Evolutionary conservation across 2,113 vertebrate species (phyloP).

Genomic region (Eudyptes chrysolophus): DNA sequence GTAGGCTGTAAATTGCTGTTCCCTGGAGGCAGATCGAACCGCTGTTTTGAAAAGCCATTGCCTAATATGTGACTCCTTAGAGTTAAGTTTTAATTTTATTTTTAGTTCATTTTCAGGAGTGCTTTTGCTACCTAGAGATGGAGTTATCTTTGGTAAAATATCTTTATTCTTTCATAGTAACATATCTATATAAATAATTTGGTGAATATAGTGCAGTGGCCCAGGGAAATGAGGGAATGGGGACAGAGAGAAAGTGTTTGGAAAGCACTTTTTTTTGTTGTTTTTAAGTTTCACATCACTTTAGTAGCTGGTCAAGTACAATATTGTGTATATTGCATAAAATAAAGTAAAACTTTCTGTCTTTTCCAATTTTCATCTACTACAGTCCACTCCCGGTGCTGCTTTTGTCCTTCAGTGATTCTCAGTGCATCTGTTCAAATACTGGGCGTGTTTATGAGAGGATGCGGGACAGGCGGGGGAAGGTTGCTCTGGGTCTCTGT

Average conservation of each 20-base stretch:
- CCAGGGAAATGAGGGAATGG: neutral
- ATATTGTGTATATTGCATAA: neutral
- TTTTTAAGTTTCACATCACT: neutral
- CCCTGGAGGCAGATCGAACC: neutral
- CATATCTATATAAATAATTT: neutral
- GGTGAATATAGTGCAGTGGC: neutral
- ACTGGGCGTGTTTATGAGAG: rapidly evolving
- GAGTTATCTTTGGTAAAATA: neutral
- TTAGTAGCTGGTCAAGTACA: neutral
- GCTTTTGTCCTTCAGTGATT: neutral
- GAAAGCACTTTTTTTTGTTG: neutral
- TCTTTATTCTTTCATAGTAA: neutral
- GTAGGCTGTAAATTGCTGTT: neutral
- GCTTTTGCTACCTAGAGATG: neutral
- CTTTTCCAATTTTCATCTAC: neutral
- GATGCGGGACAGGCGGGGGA: neutral
- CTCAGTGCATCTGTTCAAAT: too few species aligned
- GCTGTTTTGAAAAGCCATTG: neutral
- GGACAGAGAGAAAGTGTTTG: neutral
- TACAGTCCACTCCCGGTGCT: rapidly evolving
- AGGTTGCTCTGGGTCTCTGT: neutral
- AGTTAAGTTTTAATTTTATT: neutral
- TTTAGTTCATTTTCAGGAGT: neutral
- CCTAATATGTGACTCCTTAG: neutral
- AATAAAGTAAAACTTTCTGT: neutral